Percentiles rank a stretch among this genome's conserved stretches.
These are phyloP conservation scores for Gisinianus flammeolus DNA, from an alignment of 2,888 invertebrate species.

Conservation along the genomic window DNA sequence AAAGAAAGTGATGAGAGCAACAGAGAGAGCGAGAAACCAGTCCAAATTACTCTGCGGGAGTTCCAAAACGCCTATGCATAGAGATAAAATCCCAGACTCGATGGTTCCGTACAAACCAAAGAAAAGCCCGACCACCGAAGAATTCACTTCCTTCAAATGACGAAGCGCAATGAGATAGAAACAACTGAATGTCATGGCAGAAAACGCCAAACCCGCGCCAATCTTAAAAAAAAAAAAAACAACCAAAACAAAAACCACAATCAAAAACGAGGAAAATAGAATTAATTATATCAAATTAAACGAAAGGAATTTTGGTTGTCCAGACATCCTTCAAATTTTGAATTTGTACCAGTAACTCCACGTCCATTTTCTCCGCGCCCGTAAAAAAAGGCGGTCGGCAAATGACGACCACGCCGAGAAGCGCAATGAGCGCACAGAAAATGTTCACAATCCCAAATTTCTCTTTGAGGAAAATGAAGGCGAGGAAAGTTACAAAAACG, in stretches of 20 bases:
- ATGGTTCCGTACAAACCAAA: constrained; percentile 23
- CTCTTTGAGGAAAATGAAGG: neutral
- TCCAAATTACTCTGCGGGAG: neutral
- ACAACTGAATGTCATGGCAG: neutral
- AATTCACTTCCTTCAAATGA: constrained; percentile 3
- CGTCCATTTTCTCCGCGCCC: neutral
- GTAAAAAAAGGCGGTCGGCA: constrained; percentile 15
- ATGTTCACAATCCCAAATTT: constrained; percentile 14
- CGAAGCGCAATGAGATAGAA: constrained; percentile 7
- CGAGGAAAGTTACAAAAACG: constrained; percentile 18
- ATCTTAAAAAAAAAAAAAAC: neutral
- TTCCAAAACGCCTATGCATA: neutral
- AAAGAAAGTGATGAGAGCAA: constrained; percentile 3
- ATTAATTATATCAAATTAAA: too few relatives aligned
- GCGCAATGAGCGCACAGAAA: neutral
- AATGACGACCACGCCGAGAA: constrained; percentile 7
- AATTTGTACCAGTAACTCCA: neutral
- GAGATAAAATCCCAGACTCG: constrained; percentile 13
- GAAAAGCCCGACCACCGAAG: constrained; percentile 7
- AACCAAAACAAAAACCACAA: too few relatives aligned
- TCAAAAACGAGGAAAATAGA: too few relatives aligned
- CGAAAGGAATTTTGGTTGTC: neutral
- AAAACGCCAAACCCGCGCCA: constrained; percentile 21
- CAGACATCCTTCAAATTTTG: too few relatives aligned
- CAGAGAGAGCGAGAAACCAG: constrained; percentile 6